These are phyloP conservation scores for Xiphophorus birchmanni DNA, from an alignment of 2,797 vertebrate genomes.

Conservation along the genomic window DNA sequence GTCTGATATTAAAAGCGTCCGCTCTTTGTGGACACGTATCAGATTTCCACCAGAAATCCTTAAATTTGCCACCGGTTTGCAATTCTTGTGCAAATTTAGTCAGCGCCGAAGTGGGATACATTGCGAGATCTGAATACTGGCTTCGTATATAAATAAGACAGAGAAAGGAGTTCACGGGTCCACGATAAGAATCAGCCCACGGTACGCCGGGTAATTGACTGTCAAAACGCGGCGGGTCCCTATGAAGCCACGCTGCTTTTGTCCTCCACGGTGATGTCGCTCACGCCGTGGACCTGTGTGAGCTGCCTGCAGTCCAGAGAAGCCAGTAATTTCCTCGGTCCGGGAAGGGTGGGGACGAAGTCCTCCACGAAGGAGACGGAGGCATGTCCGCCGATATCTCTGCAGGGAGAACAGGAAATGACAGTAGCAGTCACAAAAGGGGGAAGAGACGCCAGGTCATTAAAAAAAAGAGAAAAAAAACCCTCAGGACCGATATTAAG, in stretches of 20 bases:
- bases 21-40: not conserved
- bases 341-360: slow-evolving; percentile 83
- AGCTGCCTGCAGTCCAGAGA: slow-evolving; percentile 88
- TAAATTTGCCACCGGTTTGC: not conserved
- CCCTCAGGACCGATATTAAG: not conserved
- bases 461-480: not conserved
- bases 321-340: slow-evolving; percentile 86
- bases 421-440: slow-evolving; percentile 47
- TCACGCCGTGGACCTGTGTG: slow-evolving; percentile 87
- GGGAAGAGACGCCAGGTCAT: slow-evolving; percentile 16
- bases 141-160: not conserved
- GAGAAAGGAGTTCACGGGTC: not conserved
- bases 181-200: not conserved
- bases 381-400: slow-evolving; percentile 75
- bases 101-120: not conserved
- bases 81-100: slow-evolving; percentile 9
- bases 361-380: slow-evolving; percentile 80
- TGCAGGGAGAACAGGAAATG: slow-evolving; percentile 66
- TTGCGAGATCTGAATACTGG: slow-evolving; percentile 5
- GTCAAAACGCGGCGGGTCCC: slow-evolving; percentile 14
- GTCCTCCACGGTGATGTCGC: slow-evolving; percentile 66
- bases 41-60: not conserved
- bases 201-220: not conserved
- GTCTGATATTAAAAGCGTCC: not conserved
- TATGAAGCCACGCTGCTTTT: slow-evolving; percentile 16